Evolutionary conservation across 2,113 vertebrate genomes (phyloP), one percentile per base, ranked within the genome.

Genomic region (Aix galericulata): DNA sequence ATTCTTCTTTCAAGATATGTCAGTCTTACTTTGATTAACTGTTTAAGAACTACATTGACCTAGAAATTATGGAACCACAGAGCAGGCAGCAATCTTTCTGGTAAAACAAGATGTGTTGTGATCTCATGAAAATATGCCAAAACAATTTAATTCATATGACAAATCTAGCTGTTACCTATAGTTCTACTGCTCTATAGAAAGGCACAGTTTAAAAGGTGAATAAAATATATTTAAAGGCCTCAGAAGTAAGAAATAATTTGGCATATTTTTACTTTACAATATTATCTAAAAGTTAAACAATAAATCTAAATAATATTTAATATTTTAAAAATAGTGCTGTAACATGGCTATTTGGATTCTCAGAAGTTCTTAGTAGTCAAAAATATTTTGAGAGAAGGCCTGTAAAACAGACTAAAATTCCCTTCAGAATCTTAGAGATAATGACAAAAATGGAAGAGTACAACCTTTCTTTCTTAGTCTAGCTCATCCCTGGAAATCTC

Each of bases 81-180:
- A 81, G 23, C 20, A 55, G 14, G 9, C 10, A 84, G 40, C 11
- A 58, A 22, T 86, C 26, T 84, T 94, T 80, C 55, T 92, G 66
- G 46, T 83, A 88, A 88, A 95, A 72, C 31, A 91, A 77, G 60
- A 48, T 50, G n/a, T 74, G 60, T 64, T 91, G 55, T 92, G 83
- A 80, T 83, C 80, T 91, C 68, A 73, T 92, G 79, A 88, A 93
- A 86, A 77, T 56, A 81, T 58, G 40, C 40, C 73, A 83, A 55
- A 83, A 48, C 1, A 8, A 81, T 80, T 93, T 86, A 88, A 81
- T 69, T 88, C 80, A 77, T 62, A 50, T 74, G 44, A 83, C n/a
- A 73, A 83, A 91, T 90, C 31, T 18, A 62, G 22, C 25, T 69
- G 17, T 73, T 90, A 40, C 18, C 73, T 86, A 60, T 58, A 44